These are phyloP conservation scores for Nothura maculosa DNA, from an alignment of 2,797 vertebrate species.

Conservation along the genomic window DNA sequence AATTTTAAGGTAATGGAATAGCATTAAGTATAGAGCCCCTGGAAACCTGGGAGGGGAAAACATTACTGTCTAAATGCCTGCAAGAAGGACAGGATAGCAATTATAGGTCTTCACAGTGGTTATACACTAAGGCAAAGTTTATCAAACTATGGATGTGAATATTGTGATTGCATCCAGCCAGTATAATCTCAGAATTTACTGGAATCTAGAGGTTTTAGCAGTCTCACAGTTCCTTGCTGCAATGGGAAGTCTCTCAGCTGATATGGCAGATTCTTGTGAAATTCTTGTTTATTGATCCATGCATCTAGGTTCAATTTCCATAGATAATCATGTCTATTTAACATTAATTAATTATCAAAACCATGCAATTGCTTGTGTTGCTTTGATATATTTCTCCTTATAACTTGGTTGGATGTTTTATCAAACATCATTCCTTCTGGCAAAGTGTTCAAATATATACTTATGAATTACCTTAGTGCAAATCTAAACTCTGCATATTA, in stretches of 20 bases:
- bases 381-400: neutral
- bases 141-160: neutral
- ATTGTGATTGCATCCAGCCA: neutral
- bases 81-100: accelerated
- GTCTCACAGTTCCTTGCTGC: neutral
- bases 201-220: neutral
- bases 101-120: neutral
- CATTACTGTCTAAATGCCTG: neutral
- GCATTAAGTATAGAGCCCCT: neutral
- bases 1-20: neutral
- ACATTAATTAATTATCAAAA: neutral
- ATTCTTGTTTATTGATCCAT: neutral
- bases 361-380: accelerated
- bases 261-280: neutral
- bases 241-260: neutral
- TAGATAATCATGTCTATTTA: neutral
- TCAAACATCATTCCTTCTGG: neutral
- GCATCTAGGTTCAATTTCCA: neutral
- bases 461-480: neutral
- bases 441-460: neutral
- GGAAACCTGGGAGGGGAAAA: neutral
- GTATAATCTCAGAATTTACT: accelerated
- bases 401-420: neutral
- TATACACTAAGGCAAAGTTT: neutral
- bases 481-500: neutral